Base-by-base conservation (phyloP, 2,113 vertebrate genomes). In the Callopanchax toddi region DNA sequence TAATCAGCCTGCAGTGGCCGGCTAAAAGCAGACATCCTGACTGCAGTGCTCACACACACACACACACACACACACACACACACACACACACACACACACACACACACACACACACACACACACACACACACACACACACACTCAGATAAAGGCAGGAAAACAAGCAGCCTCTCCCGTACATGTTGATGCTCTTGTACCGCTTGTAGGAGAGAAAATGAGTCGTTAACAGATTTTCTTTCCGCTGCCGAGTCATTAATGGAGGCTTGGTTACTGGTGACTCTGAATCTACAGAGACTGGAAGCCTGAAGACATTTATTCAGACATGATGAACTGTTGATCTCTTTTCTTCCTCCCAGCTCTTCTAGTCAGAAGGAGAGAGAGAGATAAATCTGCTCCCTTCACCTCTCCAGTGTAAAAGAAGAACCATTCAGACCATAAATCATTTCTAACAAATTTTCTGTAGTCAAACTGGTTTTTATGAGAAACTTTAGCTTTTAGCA, bases 1-100 rank as follows among this genome's bases (percentile, higher is more conserved):
- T 80, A 88, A 92, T 92, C 87, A 86, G 84, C 76, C 78, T 61
- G 36, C 82, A 85, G 77, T 79, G 56, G 63, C 34, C 8, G 62
- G 86, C 89, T 90, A 85, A 88, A 90, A 92, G 82, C 87, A 88
- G 87, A 76, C 71, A 76, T 89, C 83, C 85, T 85, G 77, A 79
- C 77, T 75, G 79, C 77, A 78, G 65, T 12, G 72, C 70, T 75
- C 81, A 50, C 60, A 26, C 58, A 48, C 42, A 13, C 43, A 3
- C 25, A 48, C 58, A 17, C 17, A 2, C 18, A 68, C 51, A 58
- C 44, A 69, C 37, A 60, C 54, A 55, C 45, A 21, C 48, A 73
- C 50, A 74, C 50, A 74, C 63, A 32, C 29, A 32, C 29, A 32
- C 29, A 32, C 29, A 32, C 18, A 69, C 57, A 60, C 58, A 60